Conservation (phyloP, 2,888 invertebrate species). For the Cephonodes hylas region DNA sequence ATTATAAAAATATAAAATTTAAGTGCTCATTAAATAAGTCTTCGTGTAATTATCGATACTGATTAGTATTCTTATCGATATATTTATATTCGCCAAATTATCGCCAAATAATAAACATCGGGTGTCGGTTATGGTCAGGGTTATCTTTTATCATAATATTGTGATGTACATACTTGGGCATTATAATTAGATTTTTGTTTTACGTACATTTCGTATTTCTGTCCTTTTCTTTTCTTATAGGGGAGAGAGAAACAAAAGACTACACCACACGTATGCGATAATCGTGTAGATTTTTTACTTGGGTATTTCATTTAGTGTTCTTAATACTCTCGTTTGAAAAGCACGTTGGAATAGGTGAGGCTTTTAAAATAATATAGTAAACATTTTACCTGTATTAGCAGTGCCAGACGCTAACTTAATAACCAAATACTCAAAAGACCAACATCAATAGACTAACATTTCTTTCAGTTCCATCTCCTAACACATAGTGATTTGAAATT, state of each 20-base stretch:
- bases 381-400: too few relatives aligned
- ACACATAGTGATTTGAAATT: too few relatives aligned
- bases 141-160: constrained; percentile 13
- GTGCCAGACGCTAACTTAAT: too few relatives aligned
- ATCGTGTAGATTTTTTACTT: neutral
- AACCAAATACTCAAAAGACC: too few relatives aligned
- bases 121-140: neutral
- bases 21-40: too few relatives aligned
- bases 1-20: too few relatives aligned
- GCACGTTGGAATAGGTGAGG: neutral
- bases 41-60: too few relatives aligned
- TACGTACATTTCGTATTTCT: neutral
- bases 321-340: neutral
- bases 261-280: neutral
- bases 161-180: neutral
- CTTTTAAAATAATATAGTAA: neutral
- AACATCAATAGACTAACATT: too few relatives aligned
- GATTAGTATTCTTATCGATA: neutral
- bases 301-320: neutral
- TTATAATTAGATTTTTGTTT: neutral
- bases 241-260: neutral
- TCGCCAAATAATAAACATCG: neutral
- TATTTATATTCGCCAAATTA: too few relatives aligned
- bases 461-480: too few relatives aligned
- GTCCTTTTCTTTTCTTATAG: neutral